Evolutionary conservation across 1,140 invertebrate genomes (phyloP).

Genomic region (Centruroides vittatus): DNA sequence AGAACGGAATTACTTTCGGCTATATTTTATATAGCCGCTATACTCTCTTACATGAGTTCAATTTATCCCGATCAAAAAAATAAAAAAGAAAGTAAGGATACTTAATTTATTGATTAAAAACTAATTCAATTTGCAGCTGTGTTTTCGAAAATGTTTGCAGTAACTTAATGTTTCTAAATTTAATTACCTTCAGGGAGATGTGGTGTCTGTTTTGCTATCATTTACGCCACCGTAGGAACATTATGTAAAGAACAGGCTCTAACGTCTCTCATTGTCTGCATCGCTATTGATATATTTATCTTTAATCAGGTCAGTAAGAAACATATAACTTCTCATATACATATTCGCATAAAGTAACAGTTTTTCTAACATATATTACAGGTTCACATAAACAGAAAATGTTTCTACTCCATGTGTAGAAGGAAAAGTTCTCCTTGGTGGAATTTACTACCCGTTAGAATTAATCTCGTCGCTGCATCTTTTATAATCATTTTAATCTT

Average conservation of each 20-base stretch:
- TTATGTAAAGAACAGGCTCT: slow-evolving; percentile 88
- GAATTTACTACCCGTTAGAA: slow-evolving; percentile 54
- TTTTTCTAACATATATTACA: neutral
- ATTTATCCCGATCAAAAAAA: no score
- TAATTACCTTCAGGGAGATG: no score
- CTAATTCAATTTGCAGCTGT: no score
- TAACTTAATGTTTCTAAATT: no score
- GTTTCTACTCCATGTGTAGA: neutral
- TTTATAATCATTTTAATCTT: slow-evolving; percentile 61
- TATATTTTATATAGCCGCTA: slow-evolving; percentile 30
- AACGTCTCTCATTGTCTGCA: slow-evolving; percentile 72
- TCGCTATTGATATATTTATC: slow-evolving; percentile 50
- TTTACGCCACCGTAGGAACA: slow-evolving; percentile 44
- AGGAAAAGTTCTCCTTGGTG: slow-evolving; percentile 37
- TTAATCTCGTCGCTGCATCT: slow-evolving; percentile 57
- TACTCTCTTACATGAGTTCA: slow-evolving; percentile 40
- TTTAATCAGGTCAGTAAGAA: neutral
- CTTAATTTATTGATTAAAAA: no score
- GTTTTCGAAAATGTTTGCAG: no score
- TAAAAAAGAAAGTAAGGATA: no score
- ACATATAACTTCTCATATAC: neutral
- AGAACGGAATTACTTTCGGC: slow-evolving; percentile 35
- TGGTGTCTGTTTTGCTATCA: no score
- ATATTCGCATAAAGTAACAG: neutral
- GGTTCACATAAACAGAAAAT: neutral